Conservation (phyloP, 2,888 invertebrate species). For the Synergus gifuensis region DNA sequence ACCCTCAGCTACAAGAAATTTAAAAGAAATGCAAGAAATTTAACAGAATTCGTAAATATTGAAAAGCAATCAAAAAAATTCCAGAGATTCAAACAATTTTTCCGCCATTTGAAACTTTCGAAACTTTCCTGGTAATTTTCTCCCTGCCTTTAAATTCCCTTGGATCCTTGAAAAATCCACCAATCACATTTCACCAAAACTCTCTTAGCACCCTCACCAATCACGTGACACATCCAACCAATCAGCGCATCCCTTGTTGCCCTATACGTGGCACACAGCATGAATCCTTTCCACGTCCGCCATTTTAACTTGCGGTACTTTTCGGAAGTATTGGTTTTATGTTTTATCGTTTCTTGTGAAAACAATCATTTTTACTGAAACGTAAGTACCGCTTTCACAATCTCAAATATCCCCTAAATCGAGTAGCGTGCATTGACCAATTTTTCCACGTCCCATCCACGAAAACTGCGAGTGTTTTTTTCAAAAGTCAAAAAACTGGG, state of each 20-base stretch:
- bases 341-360: constrained; percentile 84
- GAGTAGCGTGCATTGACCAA: neutral
- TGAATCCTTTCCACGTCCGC: constrained; percentile 88
- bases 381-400: constrained; percentile 72
- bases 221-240: constrained; percentile 69
- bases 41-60: no score
- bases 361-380: constrained; percentile 78
- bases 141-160: neutral
- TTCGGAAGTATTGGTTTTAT: constrained; percentile 84
- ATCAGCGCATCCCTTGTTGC: constrained; percentile 71
- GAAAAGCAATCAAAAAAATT: no score
- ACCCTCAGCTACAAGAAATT: no score
- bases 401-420: neutral
- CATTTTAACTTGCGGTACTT: constrained; percentile 90
- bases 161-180: neutral
- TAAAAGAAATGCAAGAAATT: no score
- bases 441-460: neutral
- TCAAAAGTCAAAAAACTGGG: constrained; percentile 51
- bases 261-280: constrained; percentile 90
- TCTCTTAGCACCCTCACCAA: neutral
- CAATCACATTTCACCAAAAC: neutral
- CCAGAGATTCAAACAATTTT: no score
- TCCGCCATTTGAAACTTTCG: neutral
- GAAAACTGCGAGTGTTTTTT: constrained; percentile 13
- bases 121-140: neutral